These are phyloP conservation scores for Lymantria dispar DNA, from an alignment of 2,888 invertebrate genomes.

Conservation along the genomic window DNA sequence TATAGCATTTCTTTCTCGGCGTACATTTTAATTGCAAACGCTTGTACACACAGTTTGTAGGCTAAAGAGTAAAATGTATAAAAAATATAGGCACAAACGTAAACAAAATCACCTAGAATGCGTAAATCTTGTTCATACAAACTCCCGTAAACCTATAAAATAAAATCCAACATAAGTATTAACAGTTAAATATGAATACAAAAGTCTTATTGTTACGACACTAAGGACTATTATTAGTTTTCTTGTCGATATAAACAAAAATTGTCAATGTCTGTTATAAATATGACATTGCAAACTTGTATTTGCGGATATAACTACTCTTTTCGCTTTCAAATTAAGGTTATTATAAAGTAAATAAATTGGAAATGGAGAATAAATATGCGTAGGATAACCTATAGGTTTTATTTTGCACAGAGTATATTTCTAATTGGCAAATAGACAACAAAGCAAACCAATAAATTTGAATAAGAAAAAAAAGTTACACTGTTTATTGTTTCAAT, in stretches of 20 bases:
- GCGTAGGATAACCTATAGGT: background rate
- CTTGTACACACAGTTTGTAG: no score
- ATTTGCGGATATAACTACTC: slow-evolving; percentile 22
- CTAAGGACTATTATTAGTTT: slow-evolving; percentile 9
- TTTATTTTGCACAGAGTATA: background rate
- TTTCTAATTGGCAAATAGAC: background rate
- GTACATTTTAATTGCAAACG: no score
- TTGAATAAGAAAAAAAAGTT: background rate
- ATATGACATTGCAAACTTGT: slow-evolving; percentile 37
- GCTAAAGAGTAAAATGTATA: no score
- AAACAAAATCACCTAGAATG: slow-evolving; percentile 31
- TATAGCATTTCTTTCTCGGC: no score
- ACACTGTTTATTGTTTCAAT: background rate
- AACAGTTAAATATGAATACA: background rate
- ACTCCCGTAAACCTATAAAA: slow-evolving; percentile 43
- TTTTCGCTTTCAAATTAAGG: slow-evolving; percentile 11
- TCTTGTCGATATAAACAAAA: slow-evolving; percentile 7
- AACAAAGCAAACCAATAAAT: background rate
- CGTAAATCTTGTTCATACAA: slow-evolving; percentile 40
- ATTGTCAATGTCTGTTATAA: slow-evolving; percentile 37
- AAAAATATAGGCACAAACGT: background rate
- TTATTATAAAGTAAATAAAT: background rate
- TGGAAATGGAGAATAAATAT: background rate
- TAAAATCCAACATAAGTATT: slow-evolving; percentile 21
- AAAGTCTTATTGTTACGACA: slow-evolving; percentile 3